These are phyloP conservation scores for Scatophagus argus DNA, from an alignment of 2,113 vertebrate species.

Conservation along the genomic window DNA sequence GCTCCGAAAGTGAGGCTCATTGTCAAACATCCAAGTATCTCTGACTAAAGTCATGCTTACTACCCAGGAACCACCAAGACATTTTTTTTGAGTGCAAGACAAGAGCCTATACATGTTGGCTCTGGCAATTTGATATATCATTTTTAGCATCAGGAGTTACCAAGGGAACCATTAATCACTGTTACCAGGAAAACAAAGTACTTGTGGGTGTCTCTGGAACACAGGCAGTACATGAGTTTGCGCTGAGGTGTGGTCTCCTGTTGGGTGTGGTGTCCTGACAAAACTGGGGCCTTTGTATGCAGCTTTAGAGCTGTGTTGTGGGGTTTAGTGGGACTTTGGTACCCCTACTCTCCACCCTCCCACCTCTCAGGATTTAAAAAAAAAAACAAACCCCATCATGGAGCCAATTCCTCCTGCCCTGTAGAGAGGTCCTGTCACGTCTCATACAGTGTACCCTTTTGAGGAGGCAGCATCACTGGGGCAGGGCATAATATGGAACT, in stretches of 20 bases:
- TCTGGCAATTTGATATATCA: conserved; percentile 12
- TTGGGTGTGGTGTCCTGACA: conserved; percentile 39
- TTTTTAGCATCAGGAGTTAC: conserved; percentile 66
- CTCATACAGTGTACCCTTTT: conserved; percentile 81
- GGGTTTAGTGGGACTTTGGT: conserved; percentile 51
- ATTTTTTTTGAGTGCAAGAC: conserved; percentile 1
- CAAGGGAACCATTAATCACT: conserved; percentile 55
- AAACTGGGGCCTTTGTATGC: conserved; percentile 47
- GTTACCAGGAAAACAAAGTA: conserved; percentile 33
- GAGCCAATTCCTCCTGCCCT: conserved; percentile 77
- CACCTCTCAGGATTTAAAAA: conserved; percentile 43
- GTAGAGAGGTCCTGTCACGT: conserved; percentile 85
- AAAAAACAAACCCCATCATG: conserved; percentile 49
- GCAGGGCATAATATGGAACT: conserved; percentile 82
- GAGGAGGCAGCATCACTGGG: conserved; percentile 77
- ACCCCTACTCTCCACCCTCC: conserved; percentile 23
- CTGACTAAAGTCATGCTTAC: not conserved
- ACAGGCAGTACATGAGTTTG: conserved; percentile 27
- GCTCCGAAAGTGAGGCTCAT: not conserved
- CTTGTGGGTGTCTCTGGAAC: conserved; percentile 20
- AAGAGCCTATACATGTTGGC: not conserved
- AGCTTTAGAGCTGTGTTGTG: conserved; percentile 10
- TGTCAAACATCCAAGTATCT: not conserved
- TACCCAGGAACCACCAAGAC: not conserved
- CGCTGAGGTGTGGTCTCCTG: conserved; percentile 17